phyloP scores from a whole-genome alignment of 2,797 vertebrate genomes.

The Sebastes taczanowskii region DNA sequence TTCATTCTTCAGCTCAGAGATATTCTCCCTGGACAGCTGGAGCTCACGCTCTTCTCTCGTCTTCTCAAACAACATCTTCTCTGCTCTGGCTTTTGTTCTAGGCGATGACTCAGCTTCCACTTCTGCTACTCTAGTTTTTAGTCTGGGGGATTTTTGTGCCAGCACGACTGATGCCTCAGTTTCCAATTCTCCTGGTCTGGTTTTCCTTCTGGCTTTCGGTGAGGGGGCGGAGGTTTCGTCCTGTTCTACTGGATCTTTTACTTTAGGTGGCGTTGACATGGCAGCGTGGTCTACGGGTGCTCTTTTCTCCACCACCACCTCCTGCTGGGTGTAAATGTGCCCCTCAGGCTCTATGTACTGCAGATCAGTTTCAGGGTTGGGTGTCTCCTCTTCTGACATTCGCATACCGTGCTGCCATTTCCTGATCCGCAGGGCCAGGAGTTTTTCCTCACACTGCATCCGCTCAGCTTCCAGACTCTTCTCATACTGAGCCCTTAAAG shows the following conservation, averaged over 20 bases:
- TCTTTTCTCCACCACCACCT: slow-evolving; percentile 14
- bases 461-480: slow-evolving; percentile 72
- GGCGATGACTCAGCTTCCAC: slow-evolving; percentile 21
- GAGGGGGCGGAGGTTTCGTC: background rate
- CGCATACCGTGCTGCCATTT: slow-evolving; percentile 79
- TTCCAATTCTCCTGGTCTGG: slow-evolving; percentile 13
- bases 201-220: slow-evolving; percentile 8
- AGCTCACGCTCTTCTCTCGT: slow-evolving; percentile 69
- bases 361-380: slow-evolving; percentile 56
- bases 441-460: slow-evolving; percentile 76
- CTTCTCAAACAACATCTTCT: slow-evolving; percentile 69
- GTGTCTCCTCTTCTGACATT: slow-evolving; percentile 62
- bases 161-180: background rate
- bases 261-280: background rate
- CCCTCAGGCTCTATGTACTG: slow-evolving; percentile 41
- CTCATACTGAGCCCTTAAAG: slow-evolving; percentile 70
- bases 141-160: slow-evolving; percentile 27
- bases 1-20: slow-evolving; percentile 79
- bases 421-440: slow-evolving; percentile 65
- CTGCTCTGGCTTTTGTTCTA: slow-evolving; percentile 37
- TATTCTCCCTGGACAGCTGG: slow-evolving; percentile 81
- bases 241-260: background rate
- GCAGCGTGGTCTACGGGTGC: background rate
- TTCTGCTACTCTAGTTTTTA: slow-evolving; percentile 24
- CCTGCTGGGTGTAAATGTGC: slow-evolving; percentile 20